Conservation (phyloP, 2,888 invertebrate genomes). For the Chesias legatella region DNA sequence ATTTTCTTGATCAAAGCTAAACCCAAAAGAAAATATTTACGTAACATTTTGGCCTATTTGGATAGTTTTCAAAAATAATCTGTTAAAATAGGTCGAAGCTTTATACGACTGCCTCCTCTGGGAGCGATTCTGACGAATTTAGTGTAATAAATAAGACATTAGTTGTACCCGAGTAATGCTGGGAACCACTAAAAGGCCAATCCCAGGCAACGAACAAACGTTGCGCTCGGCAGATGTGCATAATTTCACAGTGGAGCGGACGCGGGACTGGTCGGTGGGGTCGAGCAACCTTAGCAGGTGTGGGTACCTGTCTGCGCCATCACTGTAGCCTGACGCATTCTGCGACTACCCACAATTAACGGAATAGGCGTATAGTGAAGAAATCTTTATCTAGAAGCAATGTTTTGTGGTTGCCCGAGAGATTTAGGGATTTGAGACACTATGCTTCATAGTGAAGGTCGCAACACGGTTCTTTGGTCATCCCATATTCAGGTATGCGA, state of each 20-base stretch:
- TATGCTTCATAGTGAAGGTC: too few relatives aligned
- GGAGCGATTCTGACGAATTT: too few relatives aligned
- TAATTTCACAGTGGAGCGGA: slow-evolving; percentile 72
- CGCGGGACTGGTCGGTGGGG: slow-evolving; percentile 63
- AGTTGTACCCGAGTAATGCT: too few relatives aligned
- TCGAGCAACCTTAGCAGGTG: slow-evolving; percentile 66
- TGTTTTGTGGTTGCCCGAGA: too few relatives aligned
- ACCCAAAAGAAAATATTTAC: slow-evolving; percentile 4
- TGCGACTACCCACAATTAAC: too few relatives aligned
- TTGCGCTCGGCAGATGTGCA: slow-evolving; percentile 59
- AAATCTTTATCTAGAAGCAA: too few relatives aligned
- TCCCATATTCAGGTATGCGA: too few relatives aligned
- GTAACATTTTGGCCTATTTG: slow-evolving; percentile 9
- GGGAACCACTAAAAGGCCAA: slow-evolving; percentile 13
- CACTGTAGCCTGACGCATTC: slow-evolving; percentile 2
- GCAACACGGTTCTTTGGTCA: too few relatives aligned
- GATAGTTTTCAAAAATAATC: slow-evolving; percentile 6
- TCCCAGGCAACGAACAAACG: slow-evolving; percentile 23
- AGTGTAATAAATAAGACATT: too few relatives aligned
- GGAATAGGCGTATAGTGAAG: too few relatives aligned
- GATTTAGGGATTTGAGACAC: too few relatives aligned
- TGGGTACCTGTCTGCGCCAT: slow-evolving; percentile 26
- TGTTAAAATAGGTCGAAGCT: slow-evolving; percentile 14
- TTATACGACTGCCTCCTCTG: slow-evolving; percentile 3
- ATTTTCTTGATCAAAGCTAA: background rate